These are phyloP conservation scores for Poecilus cupreus DNA, from an alignment of 2,888 invertebrate species.

Conservation along the genomic window DNA sequence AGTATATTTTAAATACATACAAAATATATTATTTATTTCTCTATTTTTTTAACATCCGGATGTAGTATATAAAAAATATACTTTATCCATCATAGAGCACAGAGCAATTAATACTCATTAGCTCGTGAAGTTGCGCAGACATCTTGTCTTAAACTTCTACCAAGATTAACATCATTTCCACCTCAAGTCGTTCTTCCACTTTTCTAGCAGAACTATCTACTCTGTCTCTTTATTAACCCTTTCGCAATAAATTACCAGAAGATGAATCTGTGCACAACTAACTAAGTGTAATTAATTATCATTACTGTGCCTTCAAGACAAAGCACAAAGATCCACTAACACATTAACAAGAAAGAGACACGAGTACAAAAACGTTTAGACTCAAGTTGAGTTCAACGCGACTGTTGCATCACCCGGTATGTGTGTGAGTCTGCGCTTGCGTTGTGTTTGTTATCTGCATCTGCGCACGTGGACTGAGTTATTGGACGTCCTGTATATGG, in stretches of 20 bases:
- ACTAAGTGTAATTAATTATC: slow-evolving; percentile 39
- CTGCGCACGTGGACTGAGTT: not conserved
- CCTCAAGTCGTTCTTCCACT: not conserved
- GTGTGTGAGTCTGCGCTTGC: too few relatives aligned
- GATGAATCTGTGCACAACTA: slow-evolving; percentile 27
- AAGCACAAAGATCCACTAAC: not conserved
- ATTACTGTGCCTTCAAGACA: slow-evolving; percentile 5
- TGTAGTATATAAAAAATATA: too few relatives aligned
- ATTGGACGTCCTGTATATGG: not conserved
- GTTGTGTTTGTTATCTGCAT: not conserved
- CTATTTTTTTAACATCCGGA: too few relatives aligned
- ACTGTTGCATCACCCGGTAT: not conserved
- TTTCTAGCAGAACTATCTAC: not conserved
- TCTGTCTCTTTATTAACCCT: not conserved
- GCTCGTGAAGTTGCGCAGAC: too few relatives aligned
- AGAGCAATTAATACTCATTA: not conserved
- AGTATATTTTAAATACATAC: too few relatives aligned
- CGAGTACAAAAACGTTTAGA: not conserved
- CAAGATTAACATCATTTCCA: not conserved
- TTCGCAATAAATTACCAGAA: slow-evolving; percentile 17
- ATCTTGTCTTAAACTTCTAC: not conserved
- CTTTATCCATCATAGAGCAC: not conserved
- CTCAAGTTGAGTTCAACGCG: not conserved
- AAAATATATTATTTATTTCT: too few relatives aligned
- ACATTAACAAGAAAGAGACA: not conserved